Percentiles rank a stretch among this genome's conserved stretches.
Conservation (phyloP, 2,888 invertebrate species). For the Spisula subtruncata region DNA sequence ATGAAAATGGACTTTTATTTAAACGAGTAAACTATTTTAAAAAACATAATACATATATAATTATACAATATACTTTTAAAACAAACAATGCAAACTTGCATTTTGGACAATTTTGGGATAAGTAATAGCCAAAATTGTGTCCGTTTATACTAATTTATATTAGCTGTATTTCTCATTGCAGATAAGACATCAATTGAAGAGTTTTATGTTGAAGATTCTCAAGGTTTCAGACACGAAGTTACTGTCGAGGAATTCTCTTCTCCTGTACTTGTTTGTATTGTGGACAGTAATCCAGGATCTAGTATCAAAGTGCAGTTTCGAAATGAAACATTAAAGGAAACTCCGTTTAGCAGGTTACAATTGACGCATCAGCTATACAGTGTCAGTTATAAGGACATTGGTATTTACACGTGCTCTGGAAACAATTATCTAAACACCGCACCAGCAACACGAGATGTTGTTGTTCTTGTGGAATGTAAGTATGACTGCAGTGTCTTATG, state of each 20-base stretch:
- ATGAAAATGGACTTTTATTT: too few species aligned
- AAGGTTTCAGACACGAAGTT: background rate
- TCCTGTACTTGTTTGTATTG: background rate
- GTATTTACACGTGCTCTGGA: background rate
- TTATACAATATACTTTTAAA: too few species aligned
- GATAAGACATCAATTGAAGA: background rate
- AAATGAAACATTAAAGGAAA: background rate
- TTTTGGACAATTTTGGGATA: too few species aligned
- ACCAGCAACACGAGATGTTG: background rate
- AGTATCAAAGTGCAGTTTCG: background rate
- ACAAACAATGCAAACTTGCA: too few species aligned
- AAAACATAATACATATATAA: too few species aligned
- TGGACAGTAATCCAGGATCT: background rate
- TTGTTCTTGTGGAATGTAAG: background rate
- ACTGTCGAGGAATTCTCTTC: background rate
- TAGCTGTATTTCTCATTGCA: background rate
- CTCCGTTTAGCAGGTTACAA: too few species aligned
- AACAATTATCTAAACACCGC: background rate
- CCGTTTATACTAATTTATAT: background rate
- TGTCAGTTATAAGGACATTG: background rate
- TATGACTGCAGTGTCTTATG: background rate
- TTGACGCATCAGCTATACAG: background rate
- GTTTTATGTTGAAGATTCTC: background rate
- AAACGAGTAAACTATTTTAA: too few species aligned
- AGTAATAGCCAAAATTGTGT: too few species aligned